Evolutionary conservation across 2,888 invertebrate genomes (phyloP).

Genomic region (Druceiella hillmani): DNA sequence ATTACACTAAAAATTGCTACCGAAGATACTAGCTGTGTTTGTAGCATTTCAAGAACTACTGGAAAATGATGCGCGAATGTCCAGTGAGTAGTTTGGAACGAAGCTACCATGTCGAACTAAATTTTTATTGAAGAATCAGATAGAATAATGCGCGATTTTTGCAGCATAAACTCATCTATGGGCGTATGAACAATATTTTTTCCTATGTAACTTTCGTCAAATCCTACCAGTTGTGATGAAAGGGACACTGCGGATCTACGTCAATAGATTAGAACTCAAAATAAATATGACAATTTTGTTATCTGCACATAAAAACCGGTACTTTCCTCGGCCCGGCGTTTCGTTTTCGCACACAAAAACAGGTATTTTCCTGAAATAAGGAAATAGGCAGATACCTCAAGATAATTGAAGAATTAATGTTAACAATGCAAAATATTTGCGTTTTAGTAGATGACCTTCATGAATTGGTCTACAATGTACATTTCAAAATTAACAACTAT

Average conservation of each 20-base stretch:
- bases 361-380: no score
- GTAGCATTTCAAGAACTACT: conserved; percentile 7
- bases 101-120: conserved; percentile 19
- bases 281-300: no score
- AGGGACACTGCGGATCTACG: background rate
- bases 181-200: no score
- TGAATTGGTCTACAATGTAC: background rate
- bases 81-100: conserved; percentile 22
- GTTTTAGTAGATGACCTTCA: background rate
- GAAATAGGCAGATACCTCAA: no score
- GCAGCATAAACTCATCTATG: conserved; percentile 8
- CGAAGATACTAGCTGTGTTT: conserved; percentile 4
- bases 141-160: conserved; percentile 10
- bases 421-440: background rate
- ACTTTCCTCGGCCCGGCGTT: no score
- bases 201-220: background rate
- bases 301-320: no score
- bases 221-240: background rate
- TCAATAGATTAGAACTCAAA: background rate
- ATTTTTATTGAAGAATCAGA: conserved; percentile 7
- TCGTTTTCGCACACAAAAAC: no score
- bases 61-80: conserved; percentile 12
- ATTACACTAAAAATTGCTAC: conserved; percentile 23
- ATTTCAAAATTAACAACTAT: background rate
- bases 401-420: background rate